Percentiles rank a stretch among this genome's conserved stretches.
phyloP scores from a whole-genome alignment of 2,797 vertebrate species.

The Miichthys miiuy region DNA sequence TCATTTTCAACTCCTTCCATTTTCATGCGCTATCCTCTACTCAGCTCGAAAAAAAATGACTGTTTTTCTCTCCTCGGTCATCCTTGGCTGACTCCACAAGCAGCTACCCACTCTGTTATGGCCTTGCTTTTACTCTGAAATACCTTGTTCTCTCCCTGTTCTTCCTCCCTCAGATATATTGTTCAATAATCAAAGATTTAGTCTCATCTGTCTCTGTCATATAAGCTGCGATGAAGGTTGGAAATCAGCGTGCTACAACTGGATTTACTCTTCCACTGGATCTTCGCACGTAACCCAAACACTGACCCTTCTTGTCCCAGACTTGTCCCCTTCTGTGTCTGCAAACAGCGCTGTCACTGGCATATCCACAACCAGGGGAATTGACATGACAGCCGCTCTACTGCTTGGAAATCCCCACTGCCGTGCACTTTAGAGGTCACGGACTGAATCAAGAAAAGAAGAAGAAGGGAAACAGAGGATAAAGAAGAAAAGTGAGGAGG shows the following conservation, averaged over 20 bases:
- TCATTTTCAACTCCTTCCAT: constrained; percentile 50
- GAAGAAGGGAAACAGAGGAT: not conserved
- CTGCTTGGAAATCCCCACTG: constrained; percentile 16
- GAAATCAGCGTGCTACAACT: not conserved
- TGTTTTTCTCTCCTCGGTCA: constrained; percentile 21
- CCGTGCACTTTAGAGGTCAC: constrained; percentile 45
- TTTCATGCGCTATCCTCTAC: constrained; percentile 15
- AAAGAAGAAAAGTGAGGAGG: not conserved
- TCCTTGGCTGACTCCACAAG: constrained; percentile 40
- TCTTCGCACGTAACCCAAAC: not conserved
- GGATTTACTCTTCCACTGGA: not conserved
- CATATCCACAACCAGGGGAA: constrained; percentile 25
- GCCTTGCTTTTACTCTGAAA: constrained; percentile 26
- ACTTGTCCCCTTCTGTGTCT: constrained; percentile 18
- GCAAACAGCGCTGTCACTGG: constrained; percentile 24
- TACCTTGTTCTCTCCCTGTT: not conserved
- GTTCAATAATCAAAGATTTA: not conserved
- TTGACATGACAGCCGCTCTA: constrained; percentile 45
- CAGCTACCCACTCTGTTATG: not conserved
- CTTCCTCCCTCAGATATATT: not conserved
- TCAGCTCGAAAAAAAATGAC: constrained; percentile 23
- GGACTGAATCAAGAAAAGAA: constrained; percentile 17
- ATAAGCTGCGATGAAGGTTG: not conserved
- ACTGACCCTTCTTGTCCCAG: constrained; percentile 13
- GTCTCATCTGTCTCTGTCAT: not conserved